Conservation (phyloP, 2,797 vertebrate species). For the Sebastes matsubarae region DNA sequence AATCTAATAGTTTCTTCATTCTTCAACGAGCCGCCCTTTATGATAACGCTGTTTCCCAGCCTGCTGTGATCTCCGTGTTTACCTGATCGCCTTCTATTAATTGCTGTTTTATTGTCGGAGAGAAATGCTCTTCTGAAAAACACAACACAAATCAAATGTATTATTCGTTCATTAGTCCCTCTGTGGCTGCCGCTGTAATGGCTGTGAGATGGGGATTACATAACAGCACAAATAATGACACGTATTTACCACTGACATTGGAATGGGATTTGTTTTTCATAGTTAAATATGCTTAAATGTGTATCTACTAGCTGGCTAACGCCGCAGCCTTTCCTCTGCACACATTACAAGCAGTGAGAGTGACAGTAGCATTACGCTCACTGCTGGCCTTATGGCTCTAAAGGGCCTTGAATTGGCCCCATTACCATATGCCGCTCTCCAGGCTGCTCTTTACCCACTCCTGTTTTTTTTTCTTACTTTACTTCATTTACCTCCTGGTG, state of each 20-base stretch:
- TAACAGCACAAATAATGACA: conserved; percentile 21
- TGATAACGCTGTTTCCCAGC: neutral
- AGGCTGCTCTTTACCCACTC: conserved; percentile 41
- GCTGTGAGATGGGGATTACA: conserved; percentile 9
- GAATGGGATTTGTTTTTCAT: conserved; percentile 34
- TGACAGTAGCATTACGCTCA: conserved; percentile 30
- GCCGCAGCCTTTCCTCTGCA: neutral
- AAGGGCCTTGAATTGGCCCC: conserved; percentile 32
- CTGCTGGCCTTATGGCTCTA: conserved; percentile 32
- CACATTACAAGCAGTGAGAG: conserved; percentile 18
- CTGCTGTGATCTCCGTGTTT: conserved; percentile 1
- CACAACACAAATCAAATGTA: neutral
- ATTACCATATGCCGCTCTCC: conserved; percentile 36
- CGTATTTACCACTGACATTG: conserved; percentile 12
- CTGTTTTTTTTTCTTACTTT: conserved; percentile 18
- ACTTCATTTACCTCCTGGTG: conserved; percentile 46
- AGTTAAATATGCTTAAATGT: conserved; percentile 18
- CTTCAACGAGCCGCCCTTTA: conserved; percentile 4
- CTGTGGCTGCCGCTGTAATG: neutral
- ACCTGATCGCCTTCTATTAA: conserved; percentile 33
- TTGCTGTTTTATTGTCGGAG: conserved; percentile 12
- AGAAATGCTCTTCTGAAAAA: conserved; percentile 1
- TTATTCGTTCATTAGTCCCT: conserved; percentile 10
- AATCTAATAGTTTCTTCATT: conserved; percentile 10
- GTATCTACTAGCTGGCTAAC: conserved; percentile 18